Percentiles rank a stretch among this genome's conserved stretches.
phyloP scores from a whole-genome alignment of 2,113 vertebrate genomes.

The Anolis sagrei region DNA sequence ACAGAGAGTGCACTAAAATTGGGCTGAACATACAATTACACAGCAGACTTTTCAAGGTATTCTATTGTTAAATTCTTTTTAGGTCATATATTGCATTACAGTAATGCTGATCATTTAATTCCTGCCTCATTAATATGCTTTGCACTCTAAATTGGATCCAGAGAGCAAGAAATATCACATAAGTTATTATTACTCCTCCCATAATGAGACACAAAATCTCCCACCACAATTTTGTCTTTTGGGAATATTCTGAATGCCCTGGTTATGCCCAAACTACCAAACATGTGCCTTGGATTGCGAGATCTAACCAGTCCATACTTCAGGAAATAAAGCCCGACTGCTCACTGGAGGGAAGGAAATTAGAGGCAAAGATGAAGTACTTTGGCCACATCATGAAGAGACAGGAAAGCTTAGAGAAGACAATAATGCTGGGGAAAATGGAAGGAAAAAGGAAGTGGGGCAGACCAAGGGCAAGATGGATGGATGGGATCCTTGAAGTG shows the following conservation, averaged over 20 bases:
- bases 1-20: not conserved
- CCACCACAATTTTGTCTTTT: not conserved
- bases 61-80: not conserved
- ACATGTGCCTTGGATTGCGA: too few relatives aligned
- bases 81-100: not conserved
- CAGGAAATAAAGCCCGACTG: too few relatives aligned
- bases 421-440: too few relatives aligned
- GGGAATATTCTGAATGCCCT: not conserved
- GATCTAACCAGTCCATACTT: too few relatives aligned
- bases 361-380: too few relatives aligned
- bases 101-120: not conserved
- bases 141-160: not conserved
- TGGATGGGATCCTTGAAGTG: too few relatives aligned
- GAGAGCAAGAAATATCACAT: too few relatives aligned
- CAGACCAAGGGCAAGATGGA: too few relatives aligned
- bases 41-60: not conserved
- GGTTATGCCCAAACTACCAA: not conserved
- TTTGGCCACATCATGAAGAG: too few relatives aligned
- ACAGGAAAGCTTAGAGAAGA: too few relatives aligned
- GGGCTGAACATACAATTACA: not conserved
- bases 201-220: not conserved
- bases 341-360: too few relatives aligned
- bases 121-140: not conserved
- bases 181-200: not conserved
- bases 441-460: too few relatives aligned